phyloP scores from a whole-genome alignment of 2,797 vertebrate species.

The Chrysolophus pictus region DNA sequence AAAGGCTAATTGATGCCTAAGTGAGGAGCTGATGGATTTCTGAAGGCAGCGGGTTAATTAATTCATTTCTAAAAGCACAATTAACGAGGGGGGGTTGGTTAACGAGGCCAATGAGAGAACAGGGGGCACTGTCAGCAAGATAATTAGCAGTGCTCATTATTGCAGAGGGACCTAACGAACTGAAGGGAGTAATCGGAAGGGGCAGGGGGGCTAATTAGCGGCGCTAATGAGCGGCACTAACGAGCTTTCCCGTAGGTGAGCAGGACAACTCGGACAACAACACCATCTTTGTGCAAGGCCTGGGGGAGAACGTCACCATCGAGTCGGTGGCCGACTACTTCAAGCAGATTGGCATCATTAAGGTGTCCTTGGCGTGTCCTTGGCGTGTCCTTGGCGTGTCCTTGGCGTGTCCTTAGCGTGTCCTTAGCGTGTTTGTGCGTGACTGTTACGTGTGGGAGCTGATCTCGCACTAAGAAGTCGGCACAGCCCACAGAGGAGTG shows the following conservation, averaged over 20 bases:
- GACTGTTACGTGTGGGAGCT: neutral
- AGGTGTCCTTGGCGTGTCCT: conserved; percentile 76
- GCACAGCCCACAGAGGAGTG: too few species aligned
- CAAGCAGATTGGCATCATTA: conserved; percentile 95
- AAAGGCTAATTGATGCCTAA: neutral
- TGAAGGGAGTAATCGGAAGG: too few species aligned
- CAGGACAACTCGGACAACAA: conserved; percentile 95
- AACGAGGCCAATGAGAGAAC: too few species aligned
- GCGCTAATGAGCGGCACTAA: neutral
- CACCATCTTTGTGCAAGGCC: conserved; percentile 94
- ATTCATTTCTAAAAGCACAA: too few species aligned
- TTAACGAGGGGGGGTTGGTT: too few species aligned
- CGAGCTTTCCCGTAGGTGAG: conserved; percentile 60
- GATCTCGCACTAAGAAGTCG: too few species aligned
- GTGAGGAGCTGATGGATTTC: too few species aligned
- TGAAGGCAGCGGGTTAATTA: too few species aligned
- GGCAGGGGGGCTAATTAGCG: too few species aligned
- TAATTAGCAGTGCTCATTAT: too few species aligned
- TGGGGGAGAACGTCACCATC: conserved; percentile 90
- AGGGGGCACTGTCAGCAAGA: too few species aligned
- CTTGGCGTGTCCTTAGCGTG: rapidly evolving
- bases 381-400: neutral
- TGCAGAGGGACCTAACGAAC: too few species aligned
- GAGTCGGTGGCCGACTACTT: conserved; percentile 93
- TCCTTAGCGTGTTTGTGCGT: neutral